Evolutionary conservation across 2,888 invertebrate species (phyloP).

Genomic region (Cremastinae sp.): DNA sequence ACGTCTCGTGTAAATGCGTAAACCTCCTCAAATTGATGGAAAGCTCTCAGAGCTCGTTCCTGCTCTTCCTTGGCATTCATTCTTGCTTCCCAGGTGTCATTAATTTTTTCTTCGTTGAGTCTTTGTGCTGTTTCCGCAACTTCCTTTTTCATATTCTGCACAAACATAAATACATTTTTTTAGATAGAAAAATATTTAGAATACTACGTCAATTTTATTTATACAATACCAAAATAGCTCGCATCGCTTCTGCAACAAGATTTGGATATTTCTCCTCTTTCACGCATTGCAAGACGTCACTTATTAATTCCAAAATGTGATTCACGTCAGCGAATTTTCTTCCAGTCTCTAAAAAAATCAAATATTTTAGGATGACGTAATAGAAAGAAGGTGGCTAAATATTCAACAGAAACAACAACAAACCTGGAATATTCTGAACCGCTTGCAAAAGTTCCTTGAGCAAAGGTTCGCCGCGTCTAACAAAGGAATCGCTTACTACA

Average conservation of each 20-base stretch:
- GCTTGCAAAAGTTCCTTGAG: conserved; percentile 66
- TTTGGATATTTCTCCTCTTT: conserved; percentile 67
- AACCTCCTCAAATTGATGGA: conserved; percentile 72
- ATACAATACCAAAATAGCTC: conserved; percentile 60
- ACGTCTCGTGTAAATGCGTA: conserved; percentile 72
- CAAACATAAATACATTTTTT: background rate
- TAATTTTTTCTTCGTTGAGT: conserved; percentile 63
- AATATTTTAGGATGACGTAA: background rate
- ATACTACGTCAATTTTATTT: conserved; percentile 20
- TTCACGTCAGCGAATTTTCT: conserved; percentile 68
- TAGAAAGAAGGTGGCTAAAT: background rate
- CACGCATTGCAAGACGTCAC: conserved; percentile 71
- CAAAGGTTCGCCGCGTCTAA: conserved; percentile 65
- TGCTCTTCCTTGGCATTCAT: conserved; percentile 62
- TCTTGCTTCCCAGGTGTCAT: conserved; percentile 64
- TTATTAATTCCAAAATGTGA: conserved; percentile 68
- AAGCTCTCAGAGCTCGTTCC: conserved; percentile 68
- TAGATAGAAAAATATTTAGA: background rate
- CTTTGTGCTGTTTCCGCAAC: conserved; percentile 62
- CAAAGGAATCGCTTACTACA: conserved; percentile 74
- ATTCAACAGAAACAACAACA: conserved; percentile 26
- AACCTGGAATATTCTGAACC: conserved; percentile 67
- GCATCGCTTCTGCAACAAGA: conserved; percentile 60
- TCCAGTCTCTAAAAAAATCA: conserved; percentile 59
- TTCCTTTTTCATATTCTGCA: conserved; percentile 67